Evolutionary conservation across 2,888 invertebrate species (phyloP).

Genomic region (Tenthredo livida): DNA sequence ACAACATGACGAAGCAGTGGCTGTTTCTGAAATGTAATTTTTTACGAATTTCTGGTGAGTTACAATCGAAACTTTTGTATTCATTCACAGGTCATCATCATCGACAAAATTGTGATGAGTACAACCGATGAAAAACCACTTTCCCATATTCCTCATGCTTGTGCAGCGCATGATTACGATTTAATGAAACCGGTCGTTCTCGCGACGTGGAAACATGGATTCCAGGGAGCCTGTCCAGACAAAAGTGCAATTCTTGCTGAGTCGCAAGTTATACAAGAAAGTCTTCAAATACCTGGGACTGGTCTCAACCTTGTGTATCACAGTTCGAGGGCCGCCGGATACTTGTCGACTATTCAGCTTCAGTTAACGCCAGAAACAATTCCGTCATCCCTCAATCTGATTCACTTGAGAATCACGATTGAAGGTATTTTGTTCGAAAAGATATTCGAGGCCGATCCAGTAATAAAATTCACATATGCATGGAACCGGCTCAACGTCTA

Average conservation of each 20-base stretch:
- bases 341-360: slow-evolving; percentile 94
- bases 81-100: slow-evolving; percentile 89
- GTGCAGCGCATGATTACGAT: slow-evolving; percentile 94
- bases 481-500: slow-evolving; percentile 99
- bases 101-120: slow-evolving; percentile 91
- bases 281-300: slow-evolving; percentile 95
- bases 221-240: slow-evolving; percentile 96
- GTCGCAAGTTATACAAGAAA: slow-evolving; percentile 97
- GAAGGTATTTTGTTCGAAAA: slow-evolving; percentile 97
- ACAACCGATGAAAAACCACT: slow-evolving; percentile 89
- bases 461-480: slow-evolving; percentile 97
- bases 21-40: neutral
- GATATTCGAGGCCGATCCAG: slow-evolving; percentile 96
- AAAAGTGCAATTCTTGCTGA: slow-evolving; percentile 94
- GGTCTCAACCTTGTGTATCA: slow-evolving; percentile 98
- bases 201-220: slow-evolving; percentile 97
- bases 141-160: slow-evolving; percentile 86
- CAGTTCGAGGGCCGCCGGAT: slow-evolving; percentile 96
- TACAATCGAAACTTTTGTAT: slow-evolving; percentile 11
- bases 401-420: slow-evolving; percentile 95
- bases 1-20: neutral
- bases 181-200: slow-evolving; percentile 95
- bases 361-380: slow-evolving; percentile 93
- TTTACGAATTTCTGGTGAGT: neutral
- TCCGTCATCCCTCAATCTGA: slow-evolving; percentile 89